A percentile compares a stretch with the other conserved stretches of the same genome.
Evolutionary conservation across 1,140 invertebrate genomes (phyloP).

Genomic region (Macrosteles quadrilineatus): DNA sequence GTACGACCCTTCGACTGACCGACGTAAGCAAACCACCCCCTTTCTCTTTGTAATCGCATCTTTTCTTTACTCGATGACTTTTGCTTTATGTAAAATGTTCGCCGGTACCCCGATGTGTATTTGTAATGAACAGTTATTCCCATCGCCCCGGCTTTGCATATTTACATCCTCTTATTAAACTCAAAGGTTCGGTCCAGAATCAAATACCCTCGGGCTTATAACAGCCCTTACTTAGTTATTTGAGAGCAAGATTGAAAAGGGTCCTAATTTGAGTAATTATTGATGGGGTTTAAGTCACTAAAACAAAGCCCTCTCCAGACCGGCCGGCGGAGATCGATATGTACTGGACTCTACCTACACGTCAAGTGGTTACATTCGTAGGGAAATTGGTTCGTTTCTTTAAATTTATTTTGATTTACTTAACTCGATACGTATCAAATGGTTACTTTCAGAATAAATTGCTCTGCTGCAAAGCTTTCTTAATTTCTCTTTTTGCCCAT

Average conservation of each 20-base stretch:
- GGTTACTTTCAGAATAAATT: too few species aligned
- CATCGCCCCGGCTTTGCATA: constrained; percentile 19
- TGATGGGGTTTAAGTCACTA: constrained; percentile 12
- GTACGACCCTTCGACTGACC: constrained; percentile 17
- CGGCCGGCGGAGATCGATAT: too few species aligned
- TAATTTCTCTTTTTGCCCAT: too few species aligned
- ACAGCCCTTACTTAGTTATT: constrained; percentile 13
- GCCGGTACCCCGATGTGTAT: neutral
- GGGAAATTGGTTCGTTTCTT: too few species aligned
- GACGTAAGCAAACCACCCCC: neutral
- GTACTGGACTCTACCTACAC: too few species aligned
- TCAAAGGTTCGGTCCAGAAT: constrained; percentile 6
- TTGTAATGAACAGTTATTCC: neutral
- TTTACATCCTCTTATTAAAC: constrained; percentile 15
- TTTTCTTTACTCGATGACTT: constrained; percentile 1
- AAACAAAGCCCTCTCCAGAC: neutral
- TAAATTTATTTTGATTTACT: too few species aligned
- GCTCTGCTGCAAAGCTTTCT: too few species aligned
- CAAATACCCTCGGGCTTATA: constrained; percentile 17
- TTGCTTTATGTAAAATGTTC: neutral
- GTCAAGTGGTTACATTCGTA: too few species aligned
- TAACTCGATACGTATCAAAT: too few species aligned
- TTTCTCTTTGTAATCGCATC: constrained; percentile 15
- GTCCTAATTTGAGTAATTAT: constrained; percentile 23
- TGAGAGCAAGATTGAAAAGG: constrained; percentile 21